Conservation (phyloP, 2,797 vertebrate species). For the Sciurus vulgaris region DNA sequence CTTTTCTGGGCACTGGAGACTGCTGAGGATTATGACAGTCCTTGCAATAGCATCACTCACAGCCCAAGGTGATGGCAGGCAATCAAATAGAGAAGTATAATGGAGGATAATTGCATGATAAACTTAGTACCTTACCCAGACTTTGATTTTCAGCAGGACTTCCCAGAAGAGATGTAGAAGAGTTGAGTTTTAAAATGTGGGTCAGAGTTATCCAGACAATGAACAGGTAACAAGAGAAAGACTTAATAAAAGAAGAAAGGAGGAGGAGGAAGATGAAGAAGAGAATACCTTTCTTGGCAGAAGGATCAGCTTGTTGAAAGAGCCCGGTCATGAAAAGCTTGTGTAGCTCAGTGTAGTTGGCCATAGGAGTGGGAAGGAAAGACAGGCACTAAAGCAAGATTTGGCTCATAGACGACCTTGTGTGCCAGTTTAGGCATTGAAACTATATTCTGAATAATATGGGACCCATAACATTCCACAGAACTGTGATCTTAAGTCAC, state of each 20-base stretch:
- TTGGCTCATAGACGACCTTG: not conserved
- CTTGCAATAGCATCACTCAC: not conserved
- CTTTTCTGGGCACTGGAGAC: not conserved
- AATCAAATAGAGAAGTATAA: not conserved
- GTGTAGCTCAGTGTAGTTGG: not conserved
- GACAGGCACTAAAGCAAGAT: not conserved
- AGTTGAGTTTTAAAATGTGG: conserved; percentile 10
- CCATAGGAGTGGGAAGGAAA: not conserved
- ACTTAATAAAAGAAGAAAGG: not conserved
- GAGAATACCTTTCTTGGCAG: not conserved
- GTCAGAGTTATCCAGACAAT: not conserved
- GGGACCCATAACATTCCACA: not conserved
- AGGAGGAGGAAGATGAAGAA: not conserved
- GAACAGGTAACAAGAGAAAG: not conserved
- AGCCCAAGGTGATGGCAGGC: not conserved
- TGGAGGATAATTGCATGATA: not conserved
- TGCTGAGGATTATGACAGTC: not conserved
- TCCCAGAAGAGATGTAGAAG: not conserved
- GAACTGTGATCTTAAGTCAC: conserved; percentile 64
- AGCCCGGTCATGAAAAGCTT: not conserved
- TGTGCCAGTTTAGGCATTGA: not conserved
- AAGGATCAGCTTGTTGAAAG: not conserved
- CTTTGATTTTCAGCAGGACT: not conserved
- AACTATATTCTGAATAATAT: conserved; percentile 39
- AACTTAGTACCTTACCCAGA: not conserved